phyloP scores from a whole-genome alignment of 2,888 invertebrate genomes.

The Notocelia uddmanniana region DNA sequence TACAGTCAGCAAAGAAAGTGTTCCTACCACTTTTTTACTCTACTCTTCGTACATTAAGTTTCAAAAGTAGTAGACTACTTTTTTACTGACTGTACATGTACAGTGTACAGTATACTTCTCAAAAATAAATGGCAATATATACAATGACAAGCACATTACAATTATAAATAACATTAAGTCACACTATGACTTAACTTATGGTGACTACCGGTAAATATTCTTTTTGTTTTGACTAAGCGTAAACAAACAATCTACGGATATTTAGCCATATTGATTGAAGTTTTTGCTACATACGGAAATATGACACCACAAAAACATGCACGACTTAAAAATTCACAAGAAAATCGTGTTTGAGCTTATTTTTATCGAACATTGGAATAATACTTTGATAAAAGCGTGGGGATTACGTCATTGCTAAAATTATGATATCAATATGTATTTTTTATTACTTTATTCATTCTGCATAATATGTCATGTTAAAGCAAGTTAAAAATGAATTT shows the following conservation, averaged over 20 bases:
- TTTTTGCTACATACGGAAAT: slow-evolving; percentile 62
- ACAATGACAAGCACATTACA: neutral
- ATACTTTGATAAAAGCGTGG: slow-evolving; percentile 18
- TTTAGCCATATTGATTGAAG: slow-evolving; percentile 37
- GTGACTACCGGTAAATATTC: neutral
- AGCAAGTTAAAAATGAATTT: too few relatives aligned
- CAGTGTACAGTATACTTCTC: too few relatives aligned
- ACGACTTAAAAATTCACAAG: slow-evolving; percentile 62
- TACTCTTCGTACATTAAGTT: too few relatives aligned
- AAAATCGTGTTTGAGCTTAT: slow-evolving; percentile 51
- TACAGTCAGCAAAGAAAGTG: too few relatives aligned
- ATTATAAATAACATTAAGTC: neutral
- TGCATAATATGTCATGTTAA: too few relatives aligned
- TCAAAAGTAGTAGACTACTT: too few relatives aligned
- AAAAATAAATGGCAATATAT: neutral
- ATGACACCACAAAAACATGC: slow-evolving; percentile 60
- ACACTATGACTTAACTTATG: neutral
- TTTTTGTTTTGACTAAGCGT: slow-evolving; percentile 15
- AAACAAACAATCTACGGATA: slow-evolving; percentile 35
- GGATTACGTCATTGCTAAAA: slow-evolving; percentile 4
- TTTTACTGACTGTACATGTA: too few relatives aligned
- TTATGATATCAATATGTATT: neutral
- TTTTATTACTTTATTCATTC: too few relatives aligned
- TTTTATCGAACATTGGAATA: slow-evolving; percentile 24
- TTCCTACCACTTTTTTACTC: too few relatives aligned